Percentiles rank a stretch among this genome's conserved stretches.
phyloP scores from a whole-genome alignment of 2,797 vertebrate species.

The Strix occidentalis region DNA sequence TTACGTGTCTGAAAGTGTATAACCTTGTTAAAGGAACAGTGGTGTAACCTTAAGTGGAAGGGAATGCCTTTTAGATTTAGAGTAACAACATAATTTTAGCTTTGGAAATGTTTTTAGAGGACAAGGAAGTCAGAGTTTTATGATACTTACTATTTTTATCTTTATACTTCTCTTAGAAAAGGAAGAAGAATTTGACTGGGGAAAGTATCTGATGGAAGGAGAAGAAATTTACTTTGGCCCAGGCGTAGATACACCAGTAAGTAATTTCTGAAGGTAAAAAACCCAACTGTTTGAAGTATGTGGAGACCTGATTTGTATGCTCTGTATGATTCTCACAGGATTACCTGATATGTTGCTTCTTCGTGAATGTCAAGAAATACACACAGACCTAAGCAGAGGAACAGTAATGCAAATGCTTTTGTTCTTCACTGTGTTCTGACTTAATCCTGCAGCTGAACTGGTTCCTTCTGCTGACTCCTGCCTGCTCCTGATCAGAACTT shows the following conservation, averaged over 20 bases:
- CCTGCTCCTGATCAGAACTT: neutral
- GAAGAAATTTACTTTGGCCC: constrained; percentile 87
- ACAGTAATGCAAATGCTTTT: neutral
- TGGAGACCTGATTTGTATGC: neutral
- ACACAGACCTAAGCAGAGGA: neutral
- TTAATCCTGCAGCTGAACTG: neutral
- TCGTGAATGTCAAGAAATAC: neutral
- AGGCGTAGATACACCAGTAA: constrained; percentile 89
- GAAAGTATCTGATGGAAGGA: constrained; percentile 90
- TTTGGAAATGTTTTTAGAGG: neutral
- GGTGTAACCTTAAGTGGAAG: neutral
- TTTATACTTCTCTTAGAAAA: constrained; percentile 76
- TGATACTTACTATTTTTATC: neutral
- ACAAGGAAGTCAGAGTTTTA: neutral
- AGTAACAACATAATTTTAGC: neutral
- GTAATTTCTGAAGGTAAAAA: constrained; percentile 60
- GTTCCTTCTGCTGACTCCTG: neutral
- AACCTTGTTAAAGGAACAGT: neutral
- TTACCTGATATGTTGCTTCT: neutral
- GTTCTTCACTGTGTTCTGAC: neutral
- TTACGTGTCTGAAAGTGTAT: neutral
- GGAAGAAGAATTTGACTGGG: constrained; percentile 93
- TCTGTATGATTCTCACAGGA: neutral
- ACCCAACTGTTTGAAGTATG: neutral
- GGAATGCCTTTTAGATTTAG: neutral